Evolutionary conservation across 1,140 invertebrate species (phyloP).

Genomic region (Drosophila albomicans): DNA sequence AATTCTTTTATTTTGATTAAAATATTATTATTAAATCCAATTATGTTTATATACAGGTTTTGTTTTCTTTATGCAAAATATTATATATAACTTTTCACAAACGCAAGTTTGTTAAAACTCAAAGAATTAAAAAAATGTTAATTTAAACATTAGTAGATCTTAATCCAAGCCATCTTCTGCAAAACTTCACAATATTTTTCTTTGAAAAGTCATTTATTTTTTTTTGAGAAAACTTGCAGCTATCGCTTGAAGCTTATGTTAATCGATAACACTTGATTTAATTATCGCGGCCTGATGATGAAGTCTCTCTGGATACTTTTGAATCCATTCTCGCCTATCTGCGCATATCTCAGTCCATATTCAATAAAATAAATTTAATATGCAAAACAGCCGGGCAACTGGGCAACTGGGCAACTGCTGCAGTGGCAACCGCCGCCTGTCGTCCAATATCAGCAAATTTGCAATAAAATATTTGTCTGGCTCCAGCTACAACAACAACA

Average conservation of each 20-base stretch:
- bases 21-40: neutral
- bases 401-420: conserved; percentile 36
- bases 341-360: conserved; percentile 55
- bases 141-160: neutral
- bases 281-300: conserved; percentile 7
- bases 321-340: conserved; percentile 59
- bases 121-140: neutral
- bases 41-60: too few species aligned
- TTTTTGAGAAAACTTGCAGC: neutral
- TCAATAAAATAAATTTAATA: conserved; percentile 84
- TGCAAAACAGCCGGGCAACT: conserved; percentile 71
- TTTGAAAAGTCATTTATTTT: neutral
- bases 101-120: too few species aligned
- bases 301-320: conserved; percentile 22
- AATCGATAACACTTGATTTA: conserved; percentile 24
- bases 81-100: too few species aligned
- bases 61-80: too few species aligned
- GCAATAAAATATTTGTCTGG: conserved; percentile 83
- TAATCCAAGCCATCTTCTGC: too few species aligned
- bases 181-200: neutral
- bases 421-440: conserved; percentile 58
- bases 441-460: conserved; percentile 81
- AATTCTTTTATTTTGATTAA: too few species aligned
- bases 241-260: conserved; percentile 1
- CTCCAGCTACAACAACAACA: conserved; percentile 38